Percentiles rank a stretch among this genome's conserved stretches.
Conservation (phyloP, 2,888 invertebrate species). For the Hymenopus coronatus region DNA sequence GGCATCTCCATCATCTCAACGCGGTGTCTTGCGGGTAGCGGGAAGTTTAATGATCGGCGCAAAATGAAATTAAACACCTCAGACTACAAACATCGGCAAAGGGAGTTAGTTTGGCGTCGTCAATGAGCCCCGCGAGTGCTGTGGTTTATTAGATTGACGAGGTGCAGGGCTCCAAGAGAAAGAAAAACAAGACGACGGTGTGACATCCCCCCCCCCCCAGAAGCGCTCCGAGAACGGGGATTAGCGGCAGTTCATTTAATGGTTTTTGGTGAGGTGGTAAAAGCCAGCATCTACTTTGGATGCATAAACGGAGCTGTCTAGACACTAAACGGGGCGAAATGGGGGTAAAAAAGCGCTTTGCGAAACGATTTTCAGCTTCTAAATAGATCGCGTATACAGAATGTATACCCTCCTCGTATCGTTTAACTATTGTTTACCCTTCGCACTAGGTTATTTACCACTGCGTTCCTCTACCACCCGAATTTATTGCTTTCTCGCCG, state of each 20-base stretch:
- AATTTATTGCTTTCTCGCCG: too few relatives aligned
- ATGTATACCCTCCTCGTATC: not conserved
- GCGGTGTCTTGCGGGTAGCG: not conserved
- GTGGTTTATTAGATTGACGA: constrained; percentile 3
- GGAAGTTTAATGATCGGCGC: not conserved
- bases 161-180: not conserved
- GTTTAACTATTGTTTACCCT: too few relatives aligned
- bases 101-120: not conserved
- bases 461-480: too few relatives aligned
- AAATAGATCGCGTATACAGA: not conserved
- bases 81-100: not conserved
- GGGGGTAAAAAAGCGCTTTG: not conserved
- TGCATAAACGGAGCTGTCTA: not conserved
- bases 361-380: not conserved
- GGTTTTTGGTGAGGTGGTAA: not conserved
- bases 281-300: not conserved
- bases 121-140: not conserved
- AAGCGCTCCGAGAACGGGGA: not conserved
- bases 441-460: too few relatives aligned
- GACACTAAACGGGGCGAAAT: not conserved
- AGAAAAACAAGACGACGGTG: not conserved
- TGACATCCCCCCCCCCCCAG: not conserved
- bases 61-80: not conserved
- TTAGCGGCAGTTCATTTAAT: not conserved
- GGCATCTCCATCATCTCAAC: not conserved